Evolutionary conservation across 2,113 vertebrate genomes (phyloP), one percentile per base, ranked within the genome.

Genomic region (Crotalus horridus): DNA sequence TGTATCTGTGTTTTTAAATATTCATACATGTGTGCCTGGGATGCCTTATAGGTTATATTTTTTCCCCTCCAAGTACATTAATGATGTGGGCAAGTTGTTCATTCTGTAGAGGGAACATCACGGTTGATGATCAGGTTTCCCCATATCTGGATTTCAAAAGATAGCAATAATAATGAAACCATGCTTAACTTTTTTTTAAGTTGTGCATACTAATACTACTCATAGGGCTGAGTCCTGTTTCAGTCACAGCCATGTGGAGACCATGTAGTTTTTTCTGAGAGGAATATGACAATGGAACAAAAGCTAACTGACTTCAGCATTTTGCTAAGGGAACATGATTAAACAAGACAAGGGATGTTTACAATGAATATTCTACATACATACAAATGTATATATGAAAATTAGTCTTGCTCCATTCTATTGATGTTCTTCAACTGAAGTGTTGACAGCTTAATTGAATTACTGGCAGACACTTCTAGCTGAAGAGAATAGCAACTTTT

Each of bases 401-500:
- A 69, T 94, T 94, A 96, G 96, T 90, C 95, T 93, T 94, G 94
- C 93, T 95, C 96, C 95, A 96, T 94, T 96, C 96, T 96, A 94
- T 96, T 97, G 96, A 95, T 96, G 94, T 95, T 96, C 2, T 3
- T 89, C 91, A 96, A 93, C 90, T 94, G 96, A 96, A 95, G 95
- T 96, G 97, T 97, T 97, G 97, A 97, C 97, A 97, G 97, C 96
- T 97, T 97, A 97, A 97, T 97, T 97, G 97, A 97, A 96, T 95
- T 96, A 96, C 95, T 97, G 97, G 96, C 97, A 96, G 91, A 93
- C 94, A 88, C 92, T 95, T 96, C 88, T 91, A 95, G 91, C 91
- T 93, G 93, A 93, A 96, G 96, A 93, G 96, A 96, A 96, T 90
- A 93, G 92, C 94, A 95, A 96, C 96, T 94, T 56, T 51, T 33